phyloP scores from a whole-genome alignment of 2,113 vertebrate genomes.

The Nothocercus nigrocapillus region DNA sequence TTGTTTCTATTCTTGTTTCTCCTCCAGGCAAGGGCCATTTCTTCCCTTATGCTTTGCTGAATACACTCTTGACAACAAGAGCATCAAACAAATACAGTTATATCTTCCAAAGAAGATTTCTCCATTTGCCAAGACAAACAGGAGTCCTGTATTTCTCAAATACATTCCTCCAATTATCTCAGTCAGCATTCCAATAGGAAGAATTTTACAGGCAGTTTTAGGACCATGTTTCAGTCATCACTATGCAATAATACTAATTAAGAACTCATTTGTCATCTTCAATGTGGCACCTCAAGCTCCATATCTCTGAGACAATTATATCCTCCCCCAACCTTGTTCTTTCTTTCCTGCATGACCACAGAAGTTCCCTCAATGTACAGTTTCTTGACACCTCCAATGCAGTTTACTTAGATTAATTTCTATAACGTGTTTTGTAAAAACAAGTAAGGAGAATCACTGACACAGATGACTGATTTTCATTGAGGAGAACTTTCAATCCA shows the following conservation, averaged over 20 bases:
- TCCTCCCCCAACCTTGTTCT: background rate
- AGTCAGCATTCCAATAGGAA: background rate
- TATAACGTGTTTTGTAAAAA: background rate
- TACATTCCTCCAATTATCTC: background rate
- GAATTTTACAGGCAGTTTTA: background rate
- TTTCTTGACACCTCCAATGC: background rate
- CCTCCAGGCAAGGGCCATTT: background rate
- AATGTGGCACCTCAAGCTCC: background rate
- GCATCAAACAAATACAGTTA: background rate
- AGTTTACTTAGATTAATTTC: background rate
- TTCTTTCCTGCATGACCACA: background rate
- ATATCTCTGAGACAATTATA: background rate
- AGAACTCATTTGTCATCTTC: background rate
- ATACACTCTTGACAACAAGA: background rate
- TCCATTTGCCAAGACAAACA: background rate
- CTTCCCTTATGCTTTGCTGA: background rate
- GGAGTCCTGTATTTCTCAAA: background rate
- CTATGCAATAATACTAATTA: background rate
- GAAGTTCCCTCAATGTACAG: background rate
- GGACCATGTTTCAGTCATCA: background rate
- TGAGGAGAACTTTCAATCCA: conserved; percentile 27
- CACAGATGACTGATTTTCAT: conserved; percentile 39
- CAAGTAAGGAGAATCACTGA: background rate
- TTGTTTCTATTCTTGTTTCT: background rate
- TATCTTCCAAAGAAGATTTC: background rate